Evolutionary conservation across 2,113 vertebrate species (phyloP), one percentile per base, ranked within the genome.

Genomic region (Hucho hucho): DNA sequence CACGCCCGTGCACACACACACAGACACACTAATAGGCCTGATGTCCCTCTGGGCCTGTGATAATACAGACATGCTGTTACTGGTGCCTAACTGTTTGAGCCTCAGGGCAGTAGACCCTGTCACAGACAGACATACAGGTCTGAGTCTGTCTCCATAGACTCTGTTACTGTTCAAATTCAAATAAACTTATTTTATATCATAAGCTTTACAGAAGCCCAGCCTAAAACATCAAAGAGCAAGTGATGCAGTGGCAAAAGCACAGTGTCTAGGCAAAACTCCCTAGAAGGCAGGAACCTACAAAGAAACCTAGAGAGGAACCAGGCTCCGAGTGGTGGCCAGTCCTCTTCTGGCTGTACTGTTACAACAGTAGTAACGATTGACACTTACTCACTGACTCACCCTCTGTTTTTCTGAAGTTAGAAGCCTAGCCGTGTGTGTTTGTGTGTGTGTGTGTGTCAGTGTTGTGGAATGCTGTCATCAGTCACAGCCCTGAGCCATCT

Each of bases 381-480:
- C 37, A 7, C 32, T 1, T 1, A 14, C 56, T 59, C 18, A n/a
- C 7, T 59, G n/a, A 59, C 58, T 59, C 58, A 20, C 58, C 16
- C 18, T n/a, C 20, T 22, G n/a, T 67, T 29, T 12, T 24, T 65
- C 6, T 65, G 20, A 28, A 26, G 64, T 65, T 43, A 43, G 37
- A 43, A 43, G n/a, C 4, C 6, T 61, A 46, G 64, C 59, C 75
- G 5, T 65, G 37, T 72, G 4, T 65, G 56, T 37, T 4, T 56
- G 32, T 68, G 70, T 64, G 58, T 72, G 72, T 71, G 5, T 25
- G 72, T 64, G 75, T 80, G 72, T 87, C 70, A 81, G 75, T 74
- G 43, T 76, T 75, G 73, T 79, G 86, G 89, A 91, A 91, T 91
- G 83, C 78, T 43, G 37, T 43, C 9, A 9, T 56, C 25, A 65